Conservation (phyloP, 1,140 invertebrate species). For the Metaphire vulgaris region DNA sequence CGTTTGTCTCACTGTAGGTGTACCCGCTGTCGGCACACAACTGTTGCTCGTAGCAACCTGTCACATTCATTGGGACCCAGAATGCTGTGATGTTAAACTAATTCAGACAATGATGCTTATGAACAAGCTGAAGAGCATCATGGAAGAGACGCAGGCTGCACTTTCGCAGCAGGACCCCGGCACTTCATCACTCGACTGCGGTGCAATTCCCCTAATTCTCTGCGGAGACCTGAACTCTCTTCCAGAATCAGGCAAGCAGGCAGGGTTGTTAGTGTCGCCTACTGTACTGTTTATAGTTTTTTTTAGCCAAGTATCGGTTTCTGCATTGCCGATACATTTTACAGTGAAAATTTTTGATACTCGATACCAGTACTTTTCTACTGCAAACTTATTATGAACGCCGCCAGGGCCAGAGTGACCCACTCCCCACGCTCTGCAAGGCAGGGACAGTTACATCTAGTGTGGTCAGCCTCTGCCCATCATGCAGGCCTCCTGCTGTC, state of each 20-base stretch:
- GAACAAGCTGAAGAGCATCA: constrained; percentile 64
- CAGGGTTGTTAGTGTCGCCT: not conserved
- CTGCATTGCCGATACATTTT: too few relatives aligned
- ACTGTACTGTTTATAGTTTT: too few relatives aligned
- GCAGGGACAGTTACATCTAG: too few relatives aligned
- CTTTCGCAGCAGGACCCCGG: constrained; percentile 48
- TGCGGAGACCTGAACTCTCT: constrained; percentile 99
- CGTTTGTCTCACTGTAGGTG: constrained; percentile 56
- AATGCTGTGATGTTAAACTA: constrained; percentile 99
- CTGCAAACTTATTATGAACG: too few relatives aligned
- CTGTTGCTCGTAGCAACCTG: constrained; percentile 91
- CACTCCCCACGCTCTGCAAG: too few relatives aligned
- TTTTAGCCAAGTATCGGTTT: too few relatives aligned
- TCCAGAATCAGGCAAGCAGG: constrained; percentile 80
- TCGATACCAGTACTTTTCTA: too few relatives aligned
- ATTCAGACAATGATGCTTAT: constrained; percentile 99
- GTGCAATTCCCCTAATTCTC: constrained; percentile 82
- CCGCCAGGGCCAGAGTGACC: too few relatives aligned
- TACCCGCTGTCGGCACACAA: constrained; percentile 68
- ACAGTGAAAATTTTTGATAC: too few relatives aligned
- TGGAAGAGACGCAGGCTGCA: constrained; percentile 37
- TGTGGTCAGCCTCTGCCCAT: too few relatives aligned
- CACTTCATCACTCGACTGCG: too few relatives aligned
- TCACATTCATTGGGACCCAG: constrained; percentile 99
- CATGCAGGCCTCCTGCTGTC: too few relatives aligned